Conservation (phyloP, 2,888 invertebrate species). For the Colostygia pectinataria region DNA sequence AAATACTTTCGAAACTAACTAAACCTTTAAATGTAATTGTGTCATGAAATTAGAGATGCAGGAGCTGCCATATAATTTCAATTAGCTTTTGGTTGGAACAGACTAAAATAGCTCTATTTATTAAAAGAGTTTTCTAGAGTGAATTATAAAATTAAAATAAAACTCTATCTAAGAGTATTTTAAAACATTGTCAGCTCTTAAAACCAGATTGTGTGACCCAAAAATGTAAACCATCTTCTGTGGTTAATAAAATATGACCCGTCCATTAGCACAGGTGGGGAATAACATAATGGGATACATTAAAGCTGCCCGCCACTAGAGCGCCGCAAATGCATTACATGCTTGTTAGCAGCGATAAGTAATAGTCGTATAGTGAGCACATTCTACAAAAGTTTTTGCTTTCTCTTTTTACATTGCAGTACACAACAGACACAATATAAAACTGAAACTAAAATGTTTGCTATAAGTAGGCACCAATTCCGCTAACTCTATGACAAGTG, state of each 20-base stretch:
- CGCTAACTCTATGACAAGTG: too few relatives aligned
- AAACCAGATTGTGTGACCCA: constrained; percentile 1
- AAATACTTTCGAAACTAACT: too few relatives aligned
- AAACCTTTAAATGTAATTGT: too few relatives aligned
- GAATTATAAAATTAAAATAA: too few relatives aligned
- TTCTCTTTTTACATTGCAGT: not conserved
- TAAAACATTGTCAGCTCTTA: not conserved
- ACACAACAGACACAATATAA: too few relatives aligned
- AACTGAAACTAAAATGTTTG: too few relatives aligned
- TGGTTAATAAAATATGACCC: constrained; percentile 71
- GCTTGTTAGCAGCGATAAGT: constrained; percentile 52
- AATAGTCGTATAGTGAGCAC: not conserved
- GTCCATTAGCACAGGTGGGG: constrained; percentile 77
- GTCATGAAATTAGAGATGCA: too few relatives aligned
- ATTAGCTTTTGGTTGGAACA: too few relatives aligned
- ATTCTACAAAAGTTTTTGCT: not conserved
- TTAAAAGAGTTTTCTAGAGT: too few relatives aligned
- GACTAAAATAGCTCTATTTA: too few relatives aligned
- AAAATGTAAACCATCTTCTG: constrained; percentile 16
- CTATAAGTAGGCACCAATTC: too few relatives aligned
- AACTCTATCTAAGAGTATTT: not conserved
- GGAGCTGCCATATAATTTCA: too few relatives aligned
- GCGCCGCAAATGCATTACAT: constrained; percentile 50
- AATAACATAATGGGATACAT: constrained; percentile 76
- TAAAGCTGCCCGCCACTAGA: constrained; percentile 56